These are phyloP conservation scores for Acrobasis repandana DNA, from an alignment of 2,888 invertebrate species.

Conservation along the genomic window DNA sequence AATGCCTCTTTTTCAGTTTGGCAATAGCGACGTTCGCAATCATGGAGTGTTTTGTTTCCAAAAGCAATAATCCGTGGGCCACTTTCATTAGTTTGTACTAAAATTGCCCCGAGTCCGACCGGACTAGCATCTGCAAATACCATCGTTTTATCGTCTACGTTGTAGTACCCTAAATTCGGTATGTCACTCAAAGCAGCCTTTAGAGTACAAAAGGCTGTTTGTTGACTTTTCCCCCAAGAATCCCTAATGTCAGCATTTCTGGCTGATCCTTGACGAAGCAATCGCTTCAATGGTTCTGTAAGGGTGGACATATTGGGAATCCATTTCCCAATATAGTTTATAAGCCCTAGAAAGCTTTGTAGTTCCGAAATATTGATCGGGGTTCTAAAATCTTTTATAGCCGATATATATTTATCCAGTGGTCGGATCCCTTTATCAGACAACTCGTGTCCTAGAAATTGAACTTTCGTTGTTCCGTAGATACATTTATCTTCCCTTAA, in stretches of 20 bases:
- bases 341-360: constrained; percentile 16
- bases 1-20: constrained; percentile 43
- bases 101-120: constrained; percentile 33
- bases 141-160: constrained; percentile 32
- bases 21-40: constrained; percentile 33
- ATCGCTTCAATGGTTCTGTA: constrained; percentile 32
- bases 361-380: not conserved
- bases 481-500: not conserved
- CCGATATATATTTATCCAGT: not conserved
- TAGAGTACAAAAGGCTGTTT: constrained; percentile 30
- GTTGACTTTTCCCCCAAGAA: constrained; percentile 30
- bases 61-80: constrained; percentile 40
- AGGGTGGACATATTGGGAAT: constrained; percentile 32
- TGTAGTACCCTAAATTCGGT: constrained; percentile 36
- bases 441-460: not conserved
- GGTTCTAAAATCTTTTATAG: not conserved
- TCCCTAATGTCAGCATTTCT: constrained; percentile 30
- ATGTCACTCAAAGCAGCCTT: constrained; percentile 29
- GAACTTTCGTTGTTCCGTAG: not conserved
- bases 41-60: constrained; percentile 29
- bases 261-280: constrained; percentile 26
- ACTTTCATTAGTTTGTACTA: constrained; percentile 24
- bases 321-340: constrained; percentile 21
- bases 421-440: not conserved
- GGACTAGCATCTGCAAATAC: constrained; percentile 40